Evolutionary conservation across 2,113 vertebrate genomes (phyloP).

Genomic region (Dolichotis patagonum): DNA sequence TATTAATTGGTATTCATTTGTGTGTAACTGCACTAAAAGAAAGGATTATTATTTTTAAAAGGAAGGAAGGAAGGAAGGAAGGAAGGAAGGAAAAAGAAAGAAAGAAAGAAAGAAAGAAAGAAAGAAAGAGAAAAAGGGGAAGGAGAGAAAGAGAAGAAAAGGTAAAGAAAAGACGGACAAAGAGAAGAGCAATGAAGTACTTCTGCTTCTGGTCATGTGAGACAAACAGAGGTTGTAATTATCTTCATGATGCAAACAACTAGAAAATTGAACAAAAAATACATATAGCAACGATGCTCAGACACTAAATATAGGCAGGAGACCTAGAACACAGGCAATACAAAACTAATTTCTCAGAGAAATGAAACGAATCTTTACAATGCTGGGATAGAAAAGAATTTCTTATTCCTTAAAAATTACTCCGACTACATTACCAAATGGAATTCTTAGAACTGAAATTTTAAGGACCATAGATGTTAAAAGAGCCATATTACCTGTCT

Average conservation of each 20-base stretch:
- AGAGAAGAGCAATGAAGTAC: neutral
- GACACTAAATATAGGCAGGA: neutral
- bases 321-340: neutral
- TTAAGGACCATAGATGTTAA: neutral
- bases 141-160: no score
- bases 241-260: neutral
- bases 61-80: neutral
- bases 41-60: neutral
- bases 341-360: neutral
- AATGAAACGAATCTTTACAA: neutral
- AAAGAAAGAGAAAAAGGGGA: neutral
- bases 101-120: neutral
- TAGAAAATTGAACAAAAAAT: constrained; percentile 45
- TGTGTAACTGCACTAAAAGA: neutral
- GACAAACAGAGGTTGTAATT: neutral
- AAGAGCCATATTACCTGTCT: neutral
- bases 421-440: neutral
- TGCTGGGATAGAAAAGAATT: neutral
- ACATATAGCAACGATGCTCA: neutral
- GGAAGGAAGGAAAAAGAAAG: no score
- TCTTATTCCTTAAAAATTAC: constrained; percentile 11
- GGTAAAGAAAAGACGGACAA: neutral
- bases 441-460: neutral
- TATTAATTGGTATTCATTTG: neutral
- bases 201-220: neutral